Percentiles rank a stretch among this genome's conserved stretches.
Evolutionary conservation across 2,888 invertebrate species (phyloP).

Genomic region (Selenia dentaria): DNA sequence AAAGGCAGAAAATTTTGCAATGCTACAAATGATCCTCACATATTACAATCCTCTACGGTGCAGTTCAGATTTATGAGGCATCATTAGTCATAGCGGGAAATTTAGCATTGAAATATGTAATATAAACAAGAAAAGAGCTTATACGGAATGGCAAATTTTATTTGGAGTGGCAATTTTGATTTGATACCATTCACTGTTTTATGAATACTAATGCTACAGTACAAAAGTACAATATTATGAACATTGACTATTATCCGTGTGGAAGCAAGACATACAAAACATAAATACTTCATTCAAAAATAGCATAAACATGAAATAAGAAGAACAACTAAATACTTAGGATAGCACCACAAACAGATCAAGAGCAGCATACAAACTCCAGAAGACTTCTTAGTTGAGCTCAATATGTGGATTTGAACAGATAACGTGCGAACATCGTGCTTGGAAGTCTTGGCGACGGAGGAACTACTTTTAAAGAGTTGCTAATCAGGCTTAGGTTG

Average conservation of each 20-base stretch:
- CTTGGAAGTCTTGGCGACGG: slow-evolving; percentile 10
- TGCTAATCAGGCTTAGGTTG: slow-evolving; percentile 42
- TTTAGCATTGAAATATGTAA: slow-evolving; percentile 75
- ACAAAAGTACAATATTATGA: slow-evolving; percentile 4
- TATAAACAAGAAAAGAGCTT: slow-evolving; percentile 74
- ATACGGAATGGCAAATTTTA: slow-evolving; percentile 56
- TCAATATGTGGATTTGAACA: slow-evolving; percentile 1
- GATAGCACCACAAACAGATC: slow-evolving; percentile 7
- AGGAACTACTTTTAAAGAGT: slow-evolving; percentile 22
- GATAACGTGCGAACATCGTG: slow-evolving; percentile 20
- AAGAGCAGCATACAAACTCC: slow-evolving; percentile 19
- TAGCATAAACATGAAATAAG: not conserved
- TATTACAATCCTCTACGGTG: slow-evolving; percentile 75
- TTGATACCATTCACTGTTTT: not conserved
- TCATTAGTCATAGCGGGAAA: slow-evolving; percentile 78
- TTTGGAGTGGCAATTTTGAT: slow-evolving; percentile 27
- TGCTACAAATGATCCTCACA: slow-evolving; percentile 66
- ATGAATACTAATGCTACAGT: not conserved
- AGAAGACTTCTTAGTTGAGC: slow-evolving; percentile 11
- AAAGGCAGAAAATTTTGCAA: slow-evolving; percentile 56
- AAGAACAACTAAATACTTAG: slow-evolving; percentile 7
- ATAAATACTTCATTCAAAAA: not conserved
- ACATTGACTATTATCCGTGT: slow-evolving; percentile 1
- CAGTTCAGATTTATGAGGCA: slow-evolving; percentile 75
- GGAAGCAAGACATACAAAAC: slow-evolving; percentile 4